Conservation (phyloP, 2,113 vertebrate species). For the Athene cunicularia region DNA sequence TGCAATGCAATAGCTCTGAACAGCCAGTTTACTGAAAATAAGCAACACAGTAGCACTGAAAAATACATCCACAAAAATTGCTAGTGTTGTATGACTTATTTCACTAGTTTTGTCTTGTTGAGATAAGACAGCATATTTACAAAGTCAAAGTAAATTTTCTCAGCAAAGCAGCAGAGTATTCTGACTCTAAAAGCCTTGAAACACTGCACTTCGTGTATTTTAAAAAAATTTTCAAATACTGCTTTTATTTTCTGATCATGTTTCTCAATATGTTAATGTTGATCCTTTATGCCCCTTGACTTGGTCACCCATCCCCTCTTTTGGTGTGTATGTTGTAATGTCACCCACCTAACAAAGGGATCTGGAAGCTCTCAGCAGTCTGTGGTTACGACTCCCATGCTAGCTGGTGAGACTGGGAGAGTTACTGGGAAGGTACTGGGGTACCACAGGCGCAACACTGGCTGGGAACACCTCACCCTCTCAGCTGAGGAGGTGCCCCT, state of each 20-base stretch:
- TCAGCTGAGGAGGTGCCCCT: neutral
- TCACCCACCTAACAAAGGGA: no score
- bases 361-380: neutral
- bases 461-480: neutral
- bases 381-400: rapidly evolving
- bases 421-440: no score
- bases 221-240: neutral
- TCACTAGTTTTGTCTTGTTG: neutral
- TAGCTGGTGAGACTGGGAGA: neutral
- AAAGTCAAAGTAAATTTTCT: neutral
- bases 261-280: neutral
- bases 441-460: no score
- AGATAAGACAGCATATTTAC: neutral
- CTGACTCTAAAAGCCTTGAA: neutral
- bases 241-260: neutral
- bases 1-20: neutral
- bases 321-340: rapidly evolving
- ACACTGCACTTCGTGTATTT: neutral
- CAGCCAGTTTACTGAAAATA: neutral
- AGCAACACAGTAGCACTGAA: neutral
- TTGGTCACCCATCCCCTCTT: neutral
- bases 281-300: neutral
- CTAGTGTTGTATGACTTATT: neutral
- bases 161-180: neutral
- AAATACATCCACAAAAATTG: neutral